Percentiles rank a stretch among this genome's conserved stretches.
Conservation (phyloP, 1,140 invertebrate species). For the Nixonia krombeini region DNA sequence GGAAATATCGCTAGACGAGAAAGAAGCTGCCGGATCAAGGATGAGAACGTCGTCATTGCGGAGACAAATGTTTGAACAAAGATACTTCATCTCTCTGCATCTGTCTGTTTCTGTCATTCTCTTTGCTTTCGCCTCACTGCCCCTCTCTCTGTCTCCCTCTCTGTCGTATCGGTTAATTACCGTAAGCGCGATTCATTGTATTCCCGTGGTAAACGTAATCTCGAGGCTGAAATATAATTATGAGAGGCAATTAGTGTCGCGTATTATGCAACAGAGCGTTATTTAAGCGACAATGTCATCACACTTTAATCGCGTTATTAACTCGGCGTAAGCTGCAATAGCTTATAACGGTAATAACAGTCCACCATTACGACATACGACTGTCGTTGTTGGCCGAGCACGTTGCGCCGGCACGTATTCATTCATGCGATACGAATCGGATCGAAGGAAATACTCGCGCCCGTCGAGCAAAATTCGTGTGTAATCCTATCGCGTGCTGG, state of each 20-base stretch:
- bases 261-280: slow-evolving; percentile 17
- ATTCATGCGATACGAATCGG: slow-evolving; percentile 28
- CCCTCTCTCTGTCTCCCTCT: no score
- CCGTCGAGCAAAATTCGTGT: slow-evolving; percentile 23
- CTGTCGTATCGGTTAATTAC: no score
- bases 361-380: slow-evolving; percentile 19
- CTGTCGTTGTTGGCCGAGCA: slow-evolving; percentile 19
- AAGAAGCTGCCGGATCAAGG: no score
- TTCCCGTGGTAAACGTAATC: no score
- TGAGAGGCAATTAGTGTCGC: background rate
- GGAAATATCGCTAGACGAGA: no score
- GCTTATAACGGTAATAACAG: slow-evolving; percentile 31
- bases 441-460: slow-evolving; percentile 19
- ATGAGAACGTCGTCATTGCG: no score
- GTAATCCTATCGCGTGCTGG: slow-evolving; percentile 28
- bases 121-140: no score
- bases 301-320: slow-evolving; percentile 32
- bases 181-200: no score
- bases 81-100: no score
- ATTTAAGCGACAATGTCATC: slow-evolving; percentile 29
- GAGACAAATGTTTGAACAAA: no score
- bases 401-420: slow-evolving; percentile 16
- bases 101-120: no score
- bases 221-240: no score
- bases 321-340: slow-evolving; percentile 22